Percentiles rank a stretch among this genome's conserved stretches.
phyloP scores from a whole-genome alignment of 2,797 vertebrate genomes.

The Hoplostethus mediterraneus region DNA sequence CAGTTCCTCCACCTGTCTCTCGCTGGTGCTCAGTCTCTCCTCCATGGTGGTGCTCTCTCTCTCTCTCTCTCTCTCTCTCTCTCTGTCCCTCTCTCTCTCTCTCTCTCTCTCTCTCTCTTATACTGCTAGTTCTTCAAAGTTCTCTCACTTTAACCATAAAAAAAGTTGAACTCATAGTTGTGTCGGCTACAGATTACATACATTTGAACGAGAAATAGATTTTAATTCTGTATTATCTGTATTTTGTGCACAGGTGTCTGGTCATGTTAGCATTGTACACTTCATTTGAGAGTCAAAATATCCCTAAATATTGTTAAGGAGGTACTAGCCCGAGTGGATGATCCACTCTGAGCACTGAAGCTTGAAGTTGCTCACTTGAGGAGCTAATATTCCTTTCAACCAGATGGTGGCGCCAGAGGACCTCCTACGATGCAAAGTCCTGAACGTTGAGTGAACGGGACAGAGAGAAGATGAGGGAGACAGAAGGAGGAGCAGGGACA shows the following conservation, averaged over 20 bases:
- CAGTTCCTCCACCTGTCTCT: not conserved
- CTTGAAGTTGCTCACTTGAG: not conserved
- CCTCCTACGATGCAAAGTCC: not conserved
- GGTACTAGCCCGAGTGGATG: no score
- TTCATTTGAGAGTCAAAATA: no score
- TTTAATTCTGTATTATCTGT: no score
- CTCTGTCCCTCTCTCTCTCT: not conserved
- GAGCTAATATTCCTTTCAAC: not conserved
- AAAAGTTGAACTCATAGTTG: no score
- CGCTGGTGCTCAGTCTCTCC: not conserved
- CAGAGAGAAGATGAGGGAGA: not conserved
- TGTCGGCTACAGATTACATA: no score
- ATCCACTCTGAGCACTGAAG: no score
- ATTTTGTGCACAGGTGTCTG: no score
- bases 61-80: no score
- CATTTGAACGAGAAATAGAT: no score
- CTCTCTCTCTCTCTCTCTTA: not conserved
- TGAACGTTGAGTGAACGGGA: not conserved
- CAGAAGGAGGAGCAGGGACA: not conserved
- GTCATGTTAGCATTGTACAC: no score
- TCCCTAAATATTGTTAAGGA: no score
- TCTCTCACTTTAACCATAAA: no score
- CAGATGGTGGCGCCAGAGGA: constrained; percentile 69
- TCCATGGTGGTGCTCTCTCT: not conserved
- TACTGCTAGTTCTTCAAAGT: not conserved